Base-by-base conservation (phyloP, 2,888 invertebrate genomes). In the Melitaea athalia region DNA sequence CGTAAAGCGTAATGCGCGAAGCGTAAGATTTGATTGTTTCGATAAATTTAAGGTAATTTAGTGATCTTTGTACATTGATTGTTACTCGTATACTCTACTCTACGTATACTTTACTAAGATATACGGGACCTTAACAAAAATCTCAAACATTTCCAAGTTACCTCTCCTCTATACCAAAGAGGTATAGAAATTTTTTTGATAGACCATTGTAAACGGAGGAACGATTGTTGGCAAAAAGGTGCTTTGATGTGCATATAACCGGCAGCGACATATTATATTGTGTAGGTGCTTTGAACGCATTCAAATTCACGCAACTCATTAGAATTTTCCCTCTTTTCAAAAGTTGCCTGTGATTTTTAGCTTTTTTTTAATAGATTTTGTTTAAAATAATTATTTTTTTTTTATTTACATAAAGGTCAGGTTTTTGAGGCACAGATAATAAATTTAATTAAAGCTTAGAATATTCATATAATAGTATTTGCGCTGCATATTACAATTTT, bases 181-280 rank as follows among this genome's bases (percentile, higher is more conserved):
- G 53, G 53, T 55, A 33, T 55, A 11, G n/a, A 15, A 42, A 55
- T 59, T 38, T 67, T 24, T 63, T 67, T 57, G 55, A 49, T 50
- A 49, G 15, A 42, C 42, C 31, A 57, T 63, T 63, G 62, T 43
- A 38, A 15, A 12, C 15, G 43, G 8, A 42, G 63, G 67, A 31
- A 57, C 57, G 57, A 57, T n/a, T 63, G 47, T 63, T 63, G 63
- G 38, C 43, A 31, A 17, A 57, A 45, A 59, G 67, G 67, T 14
- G 59, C 68, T 68, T 68, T 68, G 68, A 68, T 68, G 63, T 68
- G 43, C 68, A 63, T 62, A 63, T 59, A 15, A 57, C 10, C 57
- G 15, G 42, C 11, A 47, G 50, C 24, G 50, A 31, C 33, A 38
- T 57, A 24, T 24, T 57, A 24, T 24, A 24, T 24, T 24, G 3